These are phyloP conservation scores for Martes flavigula DNA, from an alignment of 2,797 vertebrate genomes.

Conservation along the genomic window DNA sequence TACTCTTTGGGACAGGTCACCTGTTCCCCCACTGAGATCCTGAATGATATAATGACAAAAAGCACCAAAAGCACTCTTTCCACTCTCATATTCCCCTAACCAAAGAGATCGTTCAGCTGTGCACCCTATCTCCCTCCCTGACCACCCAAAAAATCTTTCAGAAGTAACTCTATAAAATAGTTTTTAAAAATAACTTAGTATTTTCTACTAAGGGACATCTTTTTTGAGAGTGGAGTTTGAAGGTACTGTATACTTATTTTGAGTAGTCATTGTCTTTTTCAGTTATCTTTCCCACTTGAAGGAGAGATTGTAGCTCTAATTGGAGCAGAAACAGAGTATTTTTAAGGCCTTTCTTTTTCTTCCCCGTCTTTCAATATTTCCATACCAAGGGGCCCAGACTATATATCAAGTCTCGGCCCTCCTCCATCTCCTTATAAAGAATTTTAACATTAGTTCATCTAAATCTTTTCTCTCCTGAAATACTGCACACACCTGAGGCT, in stretches of 20 bases:
- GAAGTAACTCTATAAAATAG: not conserved
- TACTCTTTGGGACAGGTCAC: not conserved
- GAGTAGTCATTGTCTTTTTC: not conserved
- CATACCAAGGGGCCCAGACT: conserved; percentile 49
- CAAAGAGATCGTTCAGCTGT: not conserved
- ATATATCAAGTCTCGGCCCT: conserved; percentile 45
- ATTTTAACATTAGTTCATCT: conserved; percentile 63
- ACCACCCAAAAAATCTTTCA: not conserved
- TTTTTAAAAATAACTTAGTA: not conserved
- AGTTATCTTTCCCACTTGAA: conserved; percentile 27
- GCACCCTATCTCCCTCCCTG: not conserved
- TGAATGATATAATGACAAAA: not conserved
- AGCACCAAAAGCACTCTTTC: not conserved
- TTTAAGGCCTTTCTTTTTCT: conserved; percentile 27
- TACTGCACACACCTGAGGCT: conserved; percentile 21
- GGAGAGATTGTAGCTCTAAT: conserved; percentile 6
- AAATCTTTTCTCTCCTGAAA: conserved; percentile 45
- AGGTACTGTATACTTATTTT: not conserved
- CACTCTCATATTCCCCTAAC: not conserved
- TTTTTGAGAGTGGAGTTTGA: not conserved
- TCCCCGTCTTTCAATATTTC: conserved; percentile 33
- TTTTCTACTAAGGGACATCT: not conserved
- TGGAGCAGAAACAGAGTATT: conserved; percentile 15
- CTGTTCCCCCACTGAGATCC: not conserved
- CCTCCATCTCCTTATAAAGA: conserved; percentile 47